phyloP scores from a whole-genome alignment of 1,140 invertebrate genomes.

The Musca domestica region DNA sequence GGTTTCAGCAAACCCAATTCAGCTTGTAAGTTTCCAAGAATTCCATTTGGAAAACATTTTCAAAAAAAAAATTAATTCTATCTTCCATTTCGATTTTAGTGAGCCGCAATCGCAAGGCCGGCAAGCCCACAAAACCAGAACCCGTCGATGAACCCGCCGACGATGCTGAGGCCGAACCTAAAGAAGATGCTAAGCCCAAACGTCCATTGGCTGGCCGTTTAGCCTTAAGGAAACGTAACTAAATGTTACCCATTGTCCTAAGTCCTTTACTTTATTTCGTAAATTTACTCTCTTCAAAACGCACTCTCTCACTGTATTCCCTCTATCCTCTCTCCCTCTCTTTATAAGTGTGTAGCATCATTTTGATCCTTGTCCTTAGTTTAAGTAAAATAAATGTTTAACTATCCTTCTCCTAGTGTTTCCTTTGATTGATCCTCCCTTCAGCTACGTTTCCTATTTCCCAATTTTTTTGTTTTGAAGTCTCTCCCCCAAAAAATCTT shows the following conservation, averaged over 20 bases:
- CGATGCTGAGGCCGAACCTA: conserved; percentile 47
- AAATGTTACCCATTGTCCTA: conserved; percentile 8
- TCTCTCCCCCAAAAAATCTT: neutral
- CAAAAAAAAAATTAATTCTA: neutral
- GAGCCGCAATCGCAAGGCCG: conserved; percentile 40
- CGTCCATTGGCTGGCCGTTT: conserved; percentile 38
- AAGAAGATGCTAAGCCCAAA: conserved; percentile 45
- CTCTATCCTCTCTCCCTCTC: neutral
- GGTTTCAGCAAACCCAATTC: conserved; percentile 41
- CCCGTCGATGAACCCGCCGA: conserved; percentile 43
- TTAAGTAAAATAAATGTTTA: too few relatives aligned
- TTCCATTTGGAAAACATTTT: too few relatives aligned
- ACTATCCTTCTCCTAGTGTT: too few relatives aligned
- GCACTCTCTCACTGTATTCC: neutral
- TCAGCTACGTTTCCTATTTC: too few relatives aligned
- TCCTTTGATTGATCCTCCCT: too few relatives aligned
- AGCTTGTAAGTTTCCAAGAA: conserved; percentile 48
- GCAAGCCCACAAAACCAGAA: conserved; percentile 43
- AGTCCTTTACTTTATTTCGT: too few relatives aligned
- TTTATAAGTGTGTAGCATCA: neutral
- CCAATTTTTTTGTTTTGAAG: neutral
- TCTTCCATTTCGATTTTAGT: conserved; percentile 28
- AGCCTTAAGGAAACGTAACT: conserved; percentile 48
- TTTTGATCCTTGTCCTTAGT: too few relatives aligned
- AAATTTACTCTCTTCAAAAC: neutral